These are phyloP conservation scores for Mythimna albipuncta DNA, from an alignment of 2,888 invertebrate genomes.

Conservation along the genomic window DNA sequence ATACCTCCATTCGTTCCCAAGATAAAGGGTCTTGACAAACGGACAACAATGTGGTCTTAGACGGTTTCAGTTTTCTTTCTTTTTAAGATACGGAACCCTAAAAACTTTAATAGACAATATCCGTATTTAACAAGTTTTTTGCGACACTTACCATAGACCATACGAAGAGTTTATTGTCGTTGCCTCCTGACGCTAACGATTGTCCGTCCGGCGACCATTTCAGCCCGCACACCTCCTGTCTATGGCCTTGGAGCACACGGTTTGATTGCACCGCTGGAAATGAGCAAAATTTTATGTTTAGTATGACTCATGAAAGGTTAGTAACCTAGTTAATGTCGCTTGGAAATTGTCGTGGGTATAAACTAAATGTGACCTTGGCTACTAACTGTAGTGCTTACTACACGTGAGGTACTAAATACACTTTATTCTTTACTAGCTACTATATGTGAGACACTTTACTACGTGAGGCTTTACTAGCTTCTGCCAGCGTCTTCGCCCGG, in stretches of 20 bases:
- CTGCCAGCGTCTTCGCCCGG: too few relatives aligned
- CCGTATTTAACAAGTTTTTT: conserved; percentile 38
- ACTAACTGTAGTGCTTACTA: not conserved
- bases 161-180: conserved; percentile 98
- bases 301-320: conserved; percentile 38
- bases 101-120: conserved; percentile 33
- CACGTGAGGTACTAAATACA: not conserved
- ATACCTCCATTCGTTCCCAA: too few relatives aligned
- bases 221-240: conserved; percentile 99
- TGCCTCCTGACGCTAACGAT: conserved; percentile 99
- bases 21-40: too few relatives aligned
- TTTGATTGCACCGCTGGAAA: conserved; percentile 92
- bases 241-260: conserved; percentile 96
- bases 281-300: conserved; percentile 20
- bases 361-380: conserved; percentile 20
- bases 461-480: too few relatives aligned
- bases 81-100: too few relatives aligned
- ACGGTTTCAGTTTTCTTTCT: too few relatives aligned
- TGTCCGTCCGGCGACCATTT: conserved; percentile 99
- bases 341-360: conserved; percentile 27
- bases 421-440: not conserved
- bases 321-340: conserved; percentile 13
- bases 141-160: conserved; percentile 93
- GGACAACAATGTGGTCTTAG: too few relatives aligned
- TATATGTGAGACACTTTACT: too few relatives aligned